Evolutionary conservation across 2,113 vertebrate genomes (phyloP).

Genomic region (Craseonycteris thonglongyai): DNA sequence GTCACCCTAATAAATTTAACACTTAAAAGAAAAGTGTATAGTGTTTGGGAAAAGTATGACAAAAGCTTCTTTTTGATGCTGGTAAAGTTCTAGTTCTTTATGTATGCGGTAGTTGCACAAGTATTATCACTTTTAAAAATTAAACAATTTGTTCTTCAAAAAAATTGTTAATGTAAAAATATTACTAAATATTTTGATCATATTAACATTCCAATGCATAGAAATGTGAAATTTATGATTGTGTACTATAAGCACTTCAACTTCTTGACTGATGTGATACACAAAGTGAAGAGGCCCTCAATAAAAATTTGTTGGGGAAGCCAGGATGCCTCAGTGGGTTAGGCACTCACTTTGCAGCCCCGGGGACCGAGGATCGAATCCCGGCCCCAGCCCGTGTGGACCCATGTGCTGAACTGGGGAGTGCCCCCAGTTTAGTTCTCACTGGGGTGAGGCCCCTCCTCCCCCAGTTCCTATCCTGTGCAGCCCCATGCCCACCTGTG

Average conservation of each 20-base stretch:
- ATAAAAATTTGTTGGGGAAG: no score
- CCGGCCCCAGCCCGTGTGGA: no score
- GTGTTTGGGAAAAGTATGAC: background rate
- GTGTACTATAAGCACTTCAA: background rate
- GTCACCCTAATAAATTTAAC: no score
- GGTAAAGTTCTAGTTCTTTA: background rate
- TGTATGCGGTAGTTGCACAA: background rate
- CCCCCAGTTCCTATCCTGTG: no score
- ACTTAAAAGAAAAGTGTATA: background rate
- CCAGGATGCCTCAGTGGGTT: no score
- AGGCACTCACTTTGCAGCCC: no score
- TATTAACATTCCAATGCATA: background rate
- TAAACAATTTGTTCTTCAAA: background rate
- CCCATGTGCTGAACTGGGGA: no score
- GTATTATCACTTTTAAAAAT: background rate
- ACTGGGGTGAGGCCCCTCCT: no score
- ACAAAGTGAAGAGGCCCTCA: background rate
- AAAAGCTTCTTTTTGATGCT: background rate
- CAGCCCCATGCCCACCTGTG: no score
- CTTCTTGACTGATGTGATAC: background rate
- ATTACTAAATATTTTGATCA: background rate
- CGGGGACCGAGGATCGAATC: no score
- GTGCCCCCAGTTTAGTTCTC: no score
- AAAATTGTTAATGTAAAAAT: background rate
- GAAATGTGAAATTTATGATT: background rate